These are phyloP conservation scores for Cercopithecus mitis DNA, from an alignment of 2,797 vertebrate species.

Conservation along the genomic window DNA sequence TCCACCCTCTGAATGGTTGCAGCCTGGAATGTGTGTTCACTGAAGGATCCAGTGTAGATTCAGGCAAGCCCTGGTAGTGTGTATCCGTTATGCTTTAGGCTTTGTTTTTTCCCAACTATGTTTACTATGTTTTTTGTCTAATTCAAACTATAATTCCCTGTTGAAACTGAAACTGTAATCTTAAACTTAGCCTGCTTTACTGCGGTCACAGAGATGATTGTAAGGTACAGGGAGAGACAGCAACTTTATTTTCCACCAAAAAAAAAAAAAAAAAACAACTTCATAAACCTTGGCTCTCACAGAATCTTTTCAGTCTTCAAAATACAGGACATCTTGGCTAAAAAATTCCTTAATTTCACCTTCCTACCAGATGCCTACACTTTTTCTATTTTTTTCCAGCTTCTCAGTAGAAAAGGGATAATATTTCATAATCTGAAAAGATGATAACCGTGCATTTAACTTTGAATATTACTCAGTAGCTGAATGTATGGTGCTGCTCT, in stretches of 20 bases:
- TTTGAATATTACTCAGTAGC: background rate
- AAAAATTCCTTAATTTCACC: background rate
- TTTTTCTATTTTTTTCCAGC: background rate
- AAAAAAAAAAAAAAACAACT: background rate
- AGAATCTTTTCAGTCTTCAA: background rate
- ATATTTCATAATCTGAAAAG: background rate
- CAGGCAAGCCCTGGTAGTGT: background rate
- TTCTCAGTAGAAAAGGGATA: background rate
- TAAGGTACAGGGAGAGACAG: background rate
- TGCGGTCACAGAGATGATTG: background rate
- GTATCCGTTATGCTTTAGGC: background rate
- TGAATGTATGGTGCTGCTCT: background rate
- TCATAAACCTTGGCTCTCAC: background rate
- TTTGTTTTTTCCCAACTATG: too few species aligned
- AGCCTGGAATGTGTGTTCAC: background rate
- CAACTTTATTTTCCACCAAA: background rate
- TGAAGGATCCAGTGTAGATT: background rate
- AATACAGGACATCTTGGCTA: background rate
- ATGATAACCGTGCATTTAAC: background rate
- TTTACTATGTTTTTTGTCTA: background rate
- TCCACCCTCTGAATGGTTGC: background rate
- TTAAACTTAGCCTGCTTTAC: background rate
- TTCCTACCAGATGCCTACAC: background rate
- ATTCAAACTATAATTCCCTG: background rate
- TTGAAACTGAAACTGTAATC: background rate